Base-by-base conservation (phyloP, 2,888 invertebrate species). In the Pachliopta kotzebuea region DNA sequence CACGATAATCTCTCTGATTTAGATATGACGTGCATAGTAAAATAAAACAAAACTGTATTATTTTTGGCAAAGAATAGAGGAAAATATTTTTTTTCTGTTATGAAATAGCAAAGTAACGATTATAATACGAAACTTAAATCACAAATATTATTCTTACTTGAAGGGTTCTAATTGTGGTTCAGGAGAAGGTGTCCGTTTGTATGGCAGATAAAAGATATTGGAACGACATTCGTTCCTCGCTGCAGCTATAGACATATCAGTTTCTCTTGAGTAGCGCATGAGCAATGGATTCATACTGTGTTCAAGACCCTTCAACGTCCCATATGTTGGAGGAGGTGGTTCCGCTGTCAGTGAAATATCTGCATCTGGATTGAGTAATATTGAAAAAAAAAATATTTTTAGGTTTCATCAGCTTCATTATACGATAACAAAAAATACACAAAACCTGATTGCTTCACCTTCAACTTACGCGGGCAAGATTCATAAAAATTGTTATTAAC, bases 271-370 rank as follows among this genome's bases (percentile, higher is more conserved):
- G 83, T 98, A 98, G 81, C 96, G 95, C 81, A 97, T 96, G 62
- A 98, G 89, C 74, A 97, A 96, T 0, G 98, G 98, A 87, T 98
- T 98, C 95, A 98, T 96, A 76, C 97, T 97, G 80, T 97, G 97
- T 76, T 98, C 98, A 55, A 97, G 90, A 0, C 97, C 97, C 80
- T 97, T 96, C 0, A 97, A 87, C 0, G 97, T 97, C 7, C 97
- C 97, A 82, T 95, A 97, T 6, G 94, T 93, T 31, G 94, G 93
- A 63, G 94, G 94, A 52, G 94, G 94, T 0, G 93, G 93, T 52
- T 93, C 93, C 0, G 94, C 93, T 52, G 94, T 91, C 23, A 93
- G 85, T 2, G 93, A 92, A 56, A 87, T 82, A 66, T 92, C 91
- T 29, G 85, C 81, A 70, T 91, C 92, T 91, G 63, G 18, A 45